Evolutionary conservation across 1,140 invertebrate genomes (phyloP).

Genomic region (Hyles vespertilio): DNA sequence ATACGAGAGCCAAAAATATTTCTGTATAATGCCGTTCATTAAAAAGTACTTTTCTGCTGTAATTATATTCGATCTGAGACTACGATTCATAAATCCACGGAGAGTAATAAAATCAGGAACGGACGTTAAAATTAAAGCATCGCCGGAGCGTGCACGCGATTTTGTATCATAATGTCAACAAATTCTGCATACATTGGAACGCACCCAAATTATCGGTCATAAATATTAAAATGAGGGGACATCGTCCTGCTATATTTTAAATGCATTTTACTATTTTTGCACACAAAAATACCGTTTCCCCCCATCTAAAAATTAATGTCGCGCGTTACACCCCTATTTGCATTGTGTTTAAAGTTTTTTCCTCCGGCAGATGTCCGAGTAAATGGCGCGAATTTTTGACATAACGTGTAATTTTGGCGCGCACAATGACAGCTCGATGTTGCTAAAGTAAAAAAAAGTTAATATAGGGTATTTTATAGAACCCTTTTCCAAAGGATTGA

Average conservation of each 20-base stretch:
- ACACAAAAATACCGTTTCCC: slow-evolving; percentile 62
- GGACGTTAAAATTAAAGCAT: slow-evolving; percentile 23
- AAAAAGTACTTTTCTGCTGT: too few relatives aligned
- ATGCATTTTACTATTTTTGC: slow-evolving; percentile 61
- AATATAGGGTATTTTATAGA: slow-evolving; percentile 60
- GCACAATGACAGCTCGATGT: slow-evolving; percentile 54
- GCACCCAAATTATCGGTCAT: slow-evolving; percentile 30
- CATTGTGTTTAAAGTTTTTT: slow-evolving; percentile 70
- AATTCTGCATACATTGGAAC: too few relatives aligned
- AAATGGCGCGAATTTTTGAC: slow-evolving; percentile 75
- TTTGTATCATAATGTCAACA: slow-evolving; percentile 15
- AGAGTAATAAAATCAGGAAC: slow-evolving; percentile 40
- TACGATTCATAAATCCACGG: slow-evolving; percentile 22
- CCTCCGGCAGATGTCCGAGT: slow-evolving; percentile 62
- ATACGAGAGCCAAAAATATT: too few relatives aligned
- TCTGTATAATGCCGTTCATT: too few relatives aligned
- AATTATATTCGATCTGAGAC: not conserved
- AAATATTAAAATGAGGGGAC: slow-evolving; percentile 66
- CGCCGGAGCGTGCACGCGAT: slow-evolving; percentile 6
- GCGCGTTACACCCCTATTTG: slow-evolving; percentile 63
- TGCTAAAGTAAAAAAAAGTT: slow-evolving; percentile 41
- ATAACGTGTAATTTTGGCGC: slow-evolving; percentile 65
- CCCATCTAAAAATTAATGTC: slow-evolving; percentile 71
- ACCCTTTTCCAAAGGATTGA: slow-evolving; percentile 73
- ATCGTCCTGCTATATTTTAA: slow-evolving; percentile 62